Evolutionary conservation across 2,888 invertebrate genomes (phyloP).

Genomic region (Eupithecia vulgata): DNA sequence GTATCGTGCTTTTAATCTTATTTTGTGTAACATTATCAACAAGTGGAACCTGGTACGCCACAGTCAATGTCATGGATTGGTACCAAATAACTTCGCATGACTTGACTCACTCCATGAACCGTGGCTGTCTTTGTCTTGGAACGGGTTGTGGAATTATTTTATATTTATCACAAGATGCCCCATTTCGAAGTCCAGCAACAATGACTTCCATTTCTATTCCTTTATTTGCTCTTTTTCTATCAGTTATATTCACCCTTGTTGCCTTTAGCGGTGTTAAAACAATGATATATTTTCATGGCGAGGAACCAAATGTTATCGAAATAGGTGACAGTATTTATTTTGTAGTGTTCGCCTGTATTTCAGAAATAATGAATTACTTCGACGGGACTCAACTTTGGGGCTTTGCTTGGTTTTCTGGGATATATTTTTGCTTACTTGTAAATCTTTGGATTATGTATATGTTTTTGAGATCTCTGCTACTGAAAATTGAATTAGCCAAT

Average conservation of each 20-base stretch:
- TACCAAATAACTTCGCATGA: constrained; percentile 36
- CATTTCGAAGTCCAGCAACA: constrained; percentile 74
- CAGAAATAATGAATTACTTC: constrained; percentile 71
- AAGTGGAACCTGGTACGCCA: constrained; percentile 69
- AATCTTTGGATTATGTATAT: constrained; percentile 66
- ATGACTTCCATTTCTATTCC: constrained; percentile 69
- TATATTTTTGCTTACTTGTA: constrained; percentile 61
- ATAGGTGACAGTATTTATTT: constrained; percentile 61
- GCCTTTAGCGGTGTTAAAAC: constrained; percentile 69
- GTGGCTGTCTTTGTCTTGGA: constrained; percentile 63
- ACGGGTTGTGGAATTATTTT: constrained; percentile 67
- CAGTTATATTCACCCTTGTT: constrained; percentile 60
- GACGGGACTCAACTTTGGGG: constrained; percentile 63
- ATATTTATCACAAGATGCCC: constrained; percentile 62
- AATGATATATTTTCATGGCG: constrained; percentile 74
- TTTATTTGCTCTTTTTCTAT: constrained; percentile 58
- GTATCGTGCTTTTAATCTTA: constrained; percentile 57
- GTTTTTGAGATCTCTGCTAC: constrained; percentile 60
- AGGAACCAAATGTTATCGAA: constrained; percentile 71
- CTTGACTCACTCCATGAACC: constrained; percentile 52
- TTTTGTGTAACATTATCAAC: constrained; percentile 67
- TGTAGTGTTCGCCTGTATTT: constrained; percentile 60
- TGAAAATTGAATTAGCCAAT: constrained; percentile 45
- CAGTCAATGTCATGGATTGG: constrained; percentile 56
- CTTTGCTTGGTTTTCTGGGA: constrained; percentile 67